Evolutionary conservation across 2,797 vertebrate species (phyloP).

Genomic region (Sebastes diaconus): DNA sequence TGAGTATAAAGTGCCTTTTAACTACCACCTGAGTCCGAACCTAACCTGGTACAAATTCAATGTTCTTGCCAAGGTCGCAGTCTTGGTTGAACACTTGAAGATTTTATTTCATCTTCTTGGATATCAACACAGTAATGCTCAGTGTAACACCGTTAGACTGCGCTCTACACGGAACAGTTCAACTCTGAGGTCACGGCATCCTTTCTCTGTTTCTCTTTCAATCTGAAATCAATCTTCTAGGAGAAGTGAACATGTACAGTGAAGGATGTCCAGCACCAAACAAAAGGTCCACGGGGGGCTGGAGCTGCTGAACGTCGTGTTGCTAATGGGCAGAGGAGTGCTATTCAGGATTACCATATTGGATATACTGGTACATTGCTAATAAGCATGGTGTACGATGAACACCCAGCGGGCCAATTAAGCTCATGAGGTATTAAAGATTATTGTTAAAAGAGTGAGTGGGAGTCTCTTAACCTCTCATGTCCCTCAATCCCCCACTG

Average conservation of each 20-base stretch:
- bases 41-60: background rate
- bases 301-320: background rate
- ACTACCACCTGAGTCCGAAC: background rate
- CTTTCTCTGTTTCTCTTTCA: background rate
- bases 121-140: background rate
- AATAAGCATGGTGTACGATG: slow-evolving; percentile 2
- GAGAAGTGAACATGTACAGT: background rate
- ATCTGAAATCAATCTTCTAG: background rate
- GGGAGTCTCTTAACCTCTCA: background rate
- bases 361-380: background rate
- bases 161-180: background rate
- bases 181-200: background rate
- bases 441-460: slow-evolving; percentile 10
- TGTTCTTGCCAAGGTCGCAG: background rate
- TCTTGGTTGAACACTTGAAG: background rate
- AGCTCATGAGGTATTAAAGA: background rate
- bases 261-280: background rate
- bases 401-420: background rate
- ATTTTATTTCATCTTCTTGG: background rate
- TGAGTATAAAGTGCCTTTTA: slow-evolving; percentile 9
- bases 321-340: background rate
- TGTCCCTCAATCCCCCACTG: background rate
- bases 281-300: background rate
- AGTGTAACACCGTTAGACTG: background rate
- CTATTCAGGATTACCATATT: background rate